These are phyloP conservation scores for Abscondita cerata DNA, from an alignment of 2,888 invertebrate species.

Conservation along the genomic window DNA sequence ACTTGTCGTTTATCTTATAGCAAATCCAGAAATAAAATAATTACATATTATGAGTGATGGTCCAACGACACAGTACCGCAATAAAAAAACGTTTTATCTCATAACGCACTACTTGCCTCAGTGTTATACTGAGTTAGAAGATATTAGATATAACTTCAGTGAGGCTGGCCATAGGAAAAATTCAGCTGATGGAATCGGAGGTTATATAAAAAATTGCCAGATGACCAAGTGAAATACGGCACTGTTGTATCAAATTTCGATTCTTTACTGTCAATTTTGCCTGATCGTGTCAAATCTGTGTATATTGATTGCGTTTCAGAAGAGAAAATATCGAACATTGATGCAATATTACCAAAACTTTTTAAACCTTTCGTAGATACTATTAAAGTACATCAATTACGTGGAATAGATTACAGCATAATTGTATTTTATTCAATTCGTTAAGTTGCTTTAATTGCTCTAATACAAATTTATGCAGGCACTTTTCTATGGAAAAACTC, in stretches of 20 bases:
- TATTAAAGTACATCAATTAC: conserved; percentile 1
- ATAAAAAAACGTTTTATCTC: conserved; percentile 8
- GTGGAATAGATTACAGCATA: too few species aligned
- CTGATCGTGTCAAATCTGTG: not conserved
- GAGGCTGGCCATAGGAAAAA: conserved; percentile 1
- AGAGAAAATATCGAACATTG: not conserved
- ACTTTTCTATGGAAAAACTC: too few species aligned
- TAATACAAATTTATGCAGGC: too few species aligned
- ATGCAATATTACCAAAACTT: not conserved
- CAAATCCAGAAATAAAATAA: not conserved
- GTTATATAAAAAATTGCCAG: conserved; percentile 1
- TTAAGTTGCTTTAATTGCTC: too few species aligned
- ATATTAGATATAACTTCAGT: conserved; percentile 1
- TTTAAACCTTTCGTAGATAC: not conserved
- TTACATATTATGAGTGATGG: not conserved
- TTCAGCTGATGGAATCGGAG: not conserved
- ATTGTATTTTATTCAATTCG: too few species aligned
- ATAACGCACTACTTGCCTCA: not conserved
- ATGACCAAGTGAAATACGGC: not conserved
- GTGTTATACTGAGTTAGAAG: not conserved
- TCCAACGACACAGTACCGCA: not conserved
- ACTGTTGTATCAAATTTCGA: not conserved
- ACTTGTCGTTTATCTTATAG: too few species aligned
- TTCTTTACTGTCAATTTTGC: not conserved
- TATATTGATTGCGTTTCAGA: not conserved